Base-by-base conservation (phyloP, 1,140 invertebrate species). In the Drosophila lacteicornis region DNA sequence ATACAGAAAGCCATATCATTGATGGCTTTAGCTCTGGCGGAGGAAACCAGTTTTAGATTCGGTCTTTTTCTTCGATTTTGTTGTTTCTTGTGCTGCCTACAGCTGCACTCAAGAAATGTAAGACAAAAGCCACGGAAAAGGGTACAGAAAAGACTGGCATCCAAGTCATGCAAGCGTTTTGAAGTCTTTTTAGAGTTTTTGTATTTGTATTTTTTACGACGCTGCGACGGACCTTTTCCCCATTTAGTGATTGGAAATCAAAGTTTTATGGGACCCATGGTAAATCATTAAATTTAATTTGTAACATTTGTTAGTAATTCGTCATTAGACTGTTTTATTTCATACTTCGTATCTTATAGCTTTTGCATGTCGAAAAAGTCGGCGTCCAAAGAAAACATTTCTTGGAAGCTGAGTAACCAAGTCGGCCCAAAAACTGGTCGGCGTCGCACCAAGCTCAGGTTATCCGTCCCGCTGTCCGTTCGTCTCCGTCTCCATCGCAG, bases 81-180 rank as follows among this genome's bases (percentile, higher is more conserved):
- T 50, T 50, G 53, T 70, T 25, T 36, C 47, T 73, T 27, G 47
- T 22, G 68, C 43, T 59, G 70, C 46, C 68, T 45, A 70, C 80
- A 69, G 78, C 78, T 79, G 70, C 76, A 83, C 66, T 71, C 81
- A 60, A 80, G 73, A 84, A 73, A 80, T 71, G 70, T 83, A 78
- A 77, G 79, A 70, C 60, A 76, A 80, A 63, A 82, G 57, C 45
- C 53, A 58, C 25, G 62, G 66, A 53, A 66, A 79, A 70, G 79
- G 70, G 43, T 60, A 62, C 75, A 75, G 42, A 67, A 71, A 62
- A 60, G 70, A 36, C 76, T 57, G 40, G 46, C 58, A 67, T 45
- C 63, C 61, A 57, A 67, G 60, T 58, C 59, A 61, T 51, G 59
- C 70, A 62, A 60, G 69, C 47, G 51, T 53, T 82, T 49, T 73